A percentile compares a stretch with the other conserved stretches of the same genome.
These are phyloP conservation scores for Melieria picta DNA, from an alignment of 2,888 invertebrate species.

Conservation along the genomic window DNA sequence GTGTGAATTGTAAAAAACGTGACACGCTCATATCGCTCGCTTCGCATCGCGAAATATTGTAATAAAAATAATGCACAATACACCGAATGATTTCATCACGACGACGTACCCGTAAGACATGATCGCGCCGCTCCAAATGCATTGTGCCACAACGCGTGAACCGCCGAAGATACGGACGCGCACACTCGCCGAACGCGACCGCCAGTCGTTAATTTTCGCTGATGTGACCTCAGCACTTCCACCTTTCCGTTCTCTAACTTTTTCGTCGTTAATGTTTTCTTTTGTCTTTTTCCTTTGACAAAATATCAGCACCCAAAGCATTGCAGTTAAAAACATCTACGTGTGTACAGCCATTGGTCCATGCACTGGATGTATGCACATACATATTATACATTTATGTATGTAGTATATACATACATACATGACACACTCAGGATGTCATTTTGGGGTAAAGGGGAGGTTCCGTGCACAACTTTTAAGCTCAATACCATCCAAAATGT, in stretches of 20 bases:
- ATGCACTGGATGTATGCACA: neutral
- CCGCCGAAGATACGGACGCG: too few species aligned
- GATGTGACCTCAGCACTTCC: neutral
- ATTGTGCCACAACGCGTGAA: too few species aligned
- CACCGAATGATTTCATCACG: slow-evolving; percentile 25
- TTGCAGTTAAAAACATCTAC: neutral
- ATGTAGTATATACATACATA: neutral
- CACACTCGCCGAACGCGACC: too few species aligned
- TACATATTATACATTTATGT: neutral
- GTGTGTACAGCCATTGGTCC: neutral
- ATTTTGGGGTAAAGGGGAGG: neutral
- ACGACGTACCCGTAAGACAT: neutral
- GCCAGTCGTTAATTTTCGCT: neutral
- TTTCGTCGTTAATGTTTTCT: too few species aligned
- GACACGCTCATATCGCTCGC: slow-evolving; percentile 29
- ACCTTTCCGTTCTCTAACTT: too few species aligned
- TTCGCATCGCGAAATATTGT: slow-evolving; percentile 24
- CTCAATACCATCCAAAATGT: neutral
- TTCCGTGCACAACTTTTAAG: neutral
- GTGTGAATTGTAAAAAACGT: slow-evolving; percentile 31
- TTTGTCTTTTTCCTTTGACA: neutral
- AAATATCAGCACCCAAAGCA: neutral
- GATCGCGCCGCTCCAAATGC: too few species aligned
- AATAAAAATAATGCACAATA: slow-evolving; percentile 28
- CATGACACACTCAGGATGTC: too few species aligned